Percentiles rank a stretch among this genome's conserved stretches.
phyloP scores from a whole-genome alignment of 2,888 invertebrate species.

The Eristalinus sepulchralis region DNA sequence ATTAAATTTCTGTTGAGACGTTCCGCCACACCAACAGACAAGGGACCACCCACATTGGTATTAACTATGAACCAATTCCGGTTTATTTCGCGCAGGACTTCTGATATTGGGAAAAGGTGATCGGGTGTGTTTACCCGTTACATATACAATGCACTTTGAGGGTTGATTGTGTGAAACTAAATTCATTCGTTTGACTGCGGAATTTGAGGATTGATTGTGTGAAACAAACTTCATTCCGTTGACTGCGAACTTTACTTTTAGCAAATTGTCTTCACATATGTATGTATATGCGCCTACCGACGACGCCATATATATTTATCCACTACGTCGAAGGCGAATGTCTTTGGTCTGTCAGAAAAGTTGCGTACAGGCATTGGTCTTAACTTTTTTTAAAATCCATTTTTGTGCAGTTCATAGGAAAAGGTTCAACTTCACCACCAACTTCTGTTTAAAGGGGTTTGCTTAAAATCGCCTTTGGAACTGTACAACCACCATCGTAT shows the following conservation, averaged over 20 bases:
- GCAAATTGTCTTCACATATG: slow-evolving; percentile 55
- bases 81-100: slow-evolving; percentile 15
- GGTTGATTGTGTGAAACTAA: background rate
- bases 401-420: background rate
- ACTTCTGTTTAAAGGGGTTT: background rate
- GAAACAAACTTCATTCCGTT: slow-evolving; percentile 43
- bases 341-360: slow-evolving; percentile 3
- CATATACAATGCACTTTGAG: slow-evolving; percentile 51
- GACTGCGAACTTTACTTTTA: slow-evolving; percentile 20
- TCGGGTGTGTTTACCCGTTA: slow-evolving; percentile 73
- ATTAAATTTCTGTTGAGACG: slow-evolving; percentile 70
- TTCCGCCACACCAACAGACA: slow-evolving; percentile 73
- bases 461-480: slow-evolving; percentile 2
- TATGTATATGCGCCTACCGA: slow-evolving; percentile 71
- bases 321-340: slow-evolving; percentile 9
- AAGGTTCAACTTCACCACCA: slow-evolving; percentile 10
- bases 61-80: slow-evolving; percentile 76
- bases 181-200: no score
- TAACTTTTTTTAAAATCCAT: background rate
- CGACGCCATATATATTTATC: slow-evolving; percentile 70
- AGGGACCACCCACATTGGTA: slow-evolving; percentile 78
- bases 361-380: slow-evolving; percentile 4
- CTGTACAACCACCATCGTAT: background rate
- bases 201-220: no score
- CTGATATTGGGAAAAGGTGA: background rate